Evolutionary conservation across 2,888 invertebrate species (phyloP).

Genomic region (Dicranocentrus wangi): DNA sequence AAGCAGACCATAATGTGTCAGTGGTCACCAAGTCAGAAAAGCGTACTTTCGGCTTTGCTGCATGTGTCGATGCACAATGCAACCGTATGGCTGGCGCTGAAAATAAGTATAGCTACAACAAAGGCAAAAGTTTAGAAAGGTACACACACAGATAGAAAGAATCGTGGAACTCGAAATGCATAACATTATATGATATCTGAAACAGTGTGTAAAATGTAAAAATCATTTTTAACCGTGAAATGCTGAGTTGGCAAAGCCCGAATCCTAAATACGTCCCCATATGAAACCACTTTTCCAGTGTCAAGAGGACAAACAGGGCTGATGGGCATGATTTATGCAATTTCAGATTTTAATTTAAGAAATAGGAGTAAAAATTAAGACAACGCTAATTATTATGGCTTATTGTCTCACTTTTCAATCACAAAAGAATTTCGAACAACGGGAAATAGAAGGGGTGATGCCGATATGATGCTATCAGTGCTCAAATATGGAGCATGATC

Average conservation of each 20-base stretch:
- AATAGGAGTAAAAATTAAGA: no score
- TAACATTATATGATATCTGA: neutral
- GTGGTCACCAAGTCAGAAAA: conserved; percentile 68
- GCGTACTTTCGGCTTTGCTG: conserved; percentile 69
- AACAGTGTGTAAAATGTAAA: no score
- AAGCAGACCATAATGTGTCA: conserved; percentile 69
- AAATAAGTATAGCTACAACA: conserved; percentile 65
- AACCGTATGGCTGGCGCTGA: conserved; percentile 69
- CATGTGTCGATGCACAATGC: conserved; percentile 65
- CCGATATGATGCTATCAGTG: conserved; percentile 69
- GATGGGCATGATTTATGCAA: no score
- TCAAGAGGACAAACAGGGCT: conserved; percentile 20
- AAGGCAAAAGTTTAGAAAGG: neutral
- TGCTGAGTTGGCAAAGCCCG: conserved; percentile 68
- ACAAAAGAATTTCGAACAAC: conserved; percentile 71
- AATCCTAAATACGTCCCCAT: conserved; percentile 70
- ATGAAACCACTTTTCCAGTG: conserved; percentile 53
- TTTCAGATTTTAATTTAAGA: no score
- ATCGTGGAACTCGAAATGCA: neutral
- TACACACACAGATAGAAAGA: neutral
- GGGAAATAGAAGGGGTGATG: conserved; percentile 68
- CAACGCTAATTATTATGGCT: no score
- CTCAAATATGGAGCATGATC: conserved; percentile 69
- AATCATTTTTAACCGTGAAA: no score
- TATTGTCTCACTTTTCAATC: conserved; percentile 59